Evolutionary conservation across 2,888 invertebrate genomes (phyloP), one percentile per base, ranked within the genome.

Genomic region (Synanthedon myopaeformis): DNA sequence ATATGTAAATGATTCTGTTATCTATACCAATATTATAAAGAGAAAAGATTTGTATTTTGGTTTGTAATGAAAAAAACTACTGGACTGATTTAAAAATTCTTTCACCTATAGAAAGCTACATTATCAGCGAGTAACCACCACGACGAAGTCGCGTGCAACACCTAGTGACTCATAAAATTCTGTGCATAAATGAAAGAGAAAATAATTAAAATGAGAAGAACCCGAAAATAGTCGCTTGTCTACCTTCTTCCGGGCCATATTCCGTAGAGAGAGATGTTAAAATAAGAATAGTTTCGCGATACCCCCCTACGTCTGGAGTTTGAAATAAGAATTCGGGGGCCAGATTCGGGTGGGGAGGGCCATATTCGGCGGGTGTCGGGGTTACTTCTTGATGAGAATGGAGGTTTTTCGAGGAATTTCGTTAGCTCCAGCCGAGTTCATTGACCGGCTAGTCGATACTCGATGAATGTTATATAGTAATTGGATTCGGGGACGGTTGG

Each of bases 251-350:
- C 83, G 85, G 79, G 82, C 82, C 83, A 84, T 85, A 85, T 85
- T 86, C 86, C 86, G 84, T 82, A 78, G 85, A 82, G 85, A 82
- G 79, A 82, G 83, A 83, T 86, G 86, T 84, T 86, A 84, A 87
- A 86, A 86, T 85, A 85, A 86, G 85, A 86, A 86, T 86, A 87
- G 86, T 87, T 87, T 85, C 77, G 81, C 82, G 79, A 82, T 81
- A 76, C 79, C 81, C 79, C 80, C 69, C 66, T 69, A 69, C 79
- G 86, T 85, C 86, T 86, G 85, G 86, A 81, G 86, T 80, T 82
- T 79, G 83, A 80, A 83, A 83, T 83, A 87, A 86, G 85, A 87
- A 86, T 85, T 87, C 69, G 85, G 84, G 81, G 82, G 81, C 23
- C 23, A 78, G 79, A 82, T 79, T 82, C 71, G 77, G 80, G 82